Percentiles rank a stretch among this genome's conserved stretches.
These are phyloP conservation scores for Drosophila punjabiensis DNA, from an alignment of 1,140 invertebrate species.

Conservation along the genomic window DNA sequence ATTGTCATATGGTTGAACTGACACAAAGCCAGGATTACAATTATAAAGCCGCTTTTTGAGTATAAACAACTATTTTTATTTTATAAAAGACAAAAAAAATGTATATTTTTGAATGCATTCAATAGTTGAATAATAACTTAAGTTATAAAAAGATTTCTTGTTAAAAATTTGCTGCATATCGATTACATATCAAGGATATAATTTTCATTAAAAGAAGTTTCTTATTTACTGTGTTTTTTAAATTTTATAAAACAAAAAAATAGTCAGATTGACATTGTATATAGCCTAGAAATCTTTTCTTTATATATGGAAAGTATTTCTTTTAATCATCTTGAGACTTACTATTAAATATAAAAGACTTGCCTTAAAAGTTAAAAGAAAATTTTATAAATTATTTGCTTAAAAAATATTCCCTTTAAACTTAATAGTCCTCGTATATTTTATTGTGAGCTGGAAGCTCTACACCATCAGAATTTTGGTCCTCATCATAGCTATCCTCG, in stretches of 20 bases:
- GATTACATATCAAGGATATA: not conserved
- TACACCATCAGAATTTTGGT: not conserved
- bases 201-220: not conserved
- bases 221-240: not conserved
- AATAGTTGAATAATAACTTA: not conserved
- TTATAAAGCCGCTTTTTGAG: not conserved
- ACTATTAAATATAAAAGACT: too few species aligned
- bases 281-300: too few species aligned
- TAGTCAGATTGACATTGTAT: too few species aligned
- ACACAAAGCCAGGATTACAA: not conserved
- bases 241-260: not conserved
- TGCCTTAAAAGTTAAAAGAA: too few species aligned
- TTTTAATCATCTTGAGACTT: too few species aligned
- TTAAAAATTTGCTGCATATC: not conserved
- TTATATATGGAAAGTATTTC: too few species aligned
- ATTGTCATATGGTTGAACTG: not conserved
- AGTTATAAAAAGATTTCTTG: not conserved
- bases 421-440: not conserved
- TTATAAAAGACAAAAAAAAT: slow-evolving; percentile 10
- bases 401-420: not conserved
- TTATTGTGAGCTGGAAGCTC: not conserved
- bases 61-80: not conserved
- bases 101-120: not conserved
- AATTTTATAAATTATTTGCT: not conserved
- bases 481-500: not conserved